phyloP scores from a whole-genome alignment of 2,888 invertebrate species.

The Glyphotaelius pellucidus region DNA sequence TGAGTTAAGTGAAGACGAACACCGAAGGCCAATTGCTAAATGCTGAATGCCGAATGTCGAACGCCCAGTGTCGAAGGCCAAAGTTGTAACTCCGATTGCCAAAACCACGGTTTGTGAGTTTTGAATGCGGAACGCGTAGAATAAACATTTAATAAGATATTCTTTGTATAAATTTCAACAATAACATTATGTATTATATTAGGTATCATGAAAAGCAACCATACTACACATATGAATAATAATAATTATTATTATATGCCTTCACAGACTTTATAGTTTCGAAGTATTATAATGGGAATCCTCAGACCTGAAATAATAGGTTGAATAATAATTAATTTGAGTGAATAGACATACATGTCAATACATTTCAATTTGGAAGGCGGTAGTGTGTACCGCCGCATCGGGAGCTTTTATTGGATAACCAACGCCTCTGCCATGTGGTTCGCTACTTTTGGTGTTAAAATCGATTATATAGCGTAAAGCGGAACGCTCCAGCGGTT shows the following conservation, averaged over 20 bases:
- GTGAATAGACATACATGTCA: background rate
- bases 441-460: no score
- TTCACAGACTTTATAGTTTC: background rate
- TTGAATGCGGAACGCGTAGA: no score
- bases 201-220: background rate
- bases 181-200: background rate
- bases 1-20: no score
- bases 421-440: no score
- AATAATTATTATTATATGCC: background rate
- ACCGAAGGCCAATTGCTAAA: background rate
- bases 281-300: background rate
- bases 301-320: background rate
- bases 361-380: no score
- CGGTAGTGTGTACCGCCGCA: no score
- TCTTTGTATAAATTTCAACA: no score
- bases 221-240: background rate
- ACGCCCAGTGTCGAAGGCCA: background rate
- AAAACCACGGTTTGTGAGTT: no score
- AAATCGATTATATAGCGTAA: no score
- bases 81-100: background rate
- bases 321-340: background rate
- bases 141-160: no score
- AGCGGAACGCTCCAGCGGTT: no score
- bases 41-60: background rate
- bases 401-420: no score